phyloP scores from a whole-genome alignment of 2,888 invertebrate genomes.

The Geophilus truncorum region DNA sequence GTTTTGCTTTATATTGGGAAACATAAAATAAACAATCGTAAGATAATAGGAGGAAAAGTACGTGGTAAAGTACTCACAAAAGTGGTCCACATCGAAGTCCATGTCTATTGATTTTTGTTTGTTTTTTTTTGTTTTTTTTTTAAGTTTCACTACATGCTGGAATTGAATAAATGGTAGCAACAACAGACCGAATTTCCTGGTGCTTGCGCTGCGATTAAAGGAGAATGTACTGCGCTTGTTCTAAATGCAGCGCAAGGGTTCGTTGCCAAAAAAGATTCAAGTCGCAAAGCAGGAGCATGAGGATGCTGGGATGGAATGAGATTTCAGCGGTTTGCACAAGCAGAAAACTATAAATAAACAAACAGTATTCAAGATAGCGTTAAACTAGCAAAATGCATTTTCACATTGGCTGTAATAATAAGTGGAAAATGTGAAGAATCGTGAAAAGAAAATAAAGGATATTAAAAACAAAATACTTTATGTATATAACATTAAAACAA shows the following conservation, averaged over 20 bases:
- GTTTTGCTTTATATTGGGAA: too few species aligned
- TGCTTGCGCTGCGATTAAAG: not conserved
- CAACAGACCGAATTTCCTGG: not conserved
- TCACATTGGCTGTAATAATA: not conserved
- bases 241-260: not conserved
- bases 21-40: too few species aligned
- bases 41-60: too few species aligned
- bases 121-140: too few species aligned
- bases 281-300: not conserved
- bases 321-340: not conserved
- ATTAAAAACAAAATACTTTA: not conserved
- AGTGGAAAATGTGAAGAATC: not conserved
- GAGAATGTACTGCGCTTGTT: not conserved
- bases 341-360: conserved; percentile 7
- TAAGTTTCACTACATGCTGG: not conserved
- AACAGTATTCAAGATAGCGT: not conserved
- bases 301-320: not conserved
- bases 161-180: not conserved
- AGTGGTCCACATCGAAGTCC: not conserved
- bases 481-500: not conserved
- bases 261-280: not conserved
- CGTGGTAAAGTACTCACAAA: not conserved
- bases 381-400: not conserved
- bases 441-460: not conserved
- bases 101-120: not conserved